phyloP scores from a whole-genome alignment of 2,888 invertebrate genomes.

The Sericinus montela region DNA sequence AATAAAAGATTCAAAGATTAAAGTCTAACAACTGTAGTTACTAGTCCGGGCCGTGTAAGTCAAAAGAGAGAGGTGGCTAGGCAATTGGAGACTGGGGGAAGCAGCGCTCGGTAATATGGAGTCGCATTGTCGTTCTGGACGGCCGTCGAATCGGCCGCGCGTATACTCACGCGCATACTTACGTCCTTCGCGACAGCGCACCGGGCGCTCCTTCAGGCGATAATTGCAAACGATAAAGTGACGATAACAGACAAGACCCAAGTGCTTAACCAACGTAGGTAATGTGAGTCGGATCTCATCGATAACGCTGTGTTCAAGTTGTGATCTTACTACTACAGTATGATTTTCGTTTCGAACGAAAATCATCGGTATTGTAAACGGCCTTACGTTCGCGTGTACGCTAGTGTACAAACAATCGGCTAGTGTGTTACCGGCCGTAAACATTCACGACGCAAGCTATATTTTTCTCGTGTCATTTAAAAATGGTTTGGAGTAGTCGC shows the following conservation, averaged over 20 bases:
- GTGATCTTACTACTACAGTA: conserved; percentile 15
- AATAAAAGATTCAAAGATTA: conserved; percentile 5
- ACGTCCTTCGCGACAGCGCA: conserved; percentile 20
- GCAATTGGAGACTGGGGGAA: conserved; percentile 58
- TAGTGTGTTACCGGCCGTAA: conserved; percentile 5
- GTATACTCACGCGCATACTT: conserved; percentile 50
- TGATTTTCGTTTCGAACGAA: conserved; percentile 5
- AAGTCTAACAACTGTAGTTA: conserved; percentile 9
- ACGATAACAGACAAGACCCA: conserved; percentile 29
- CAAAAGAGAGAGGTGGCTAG: conserved; percentile 77
- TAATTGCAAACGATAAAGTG: conserved; percentile 23
- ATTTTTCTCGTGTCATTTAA: conserved; percentile 21
- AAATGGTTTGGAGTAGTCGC: conserved; percentile 4
- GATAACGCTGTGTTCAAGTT: conserved; percentile 29
- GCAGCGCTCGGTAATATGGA: conserved; percentile 49
- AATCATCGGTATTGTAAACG: conserved; percentile 14
- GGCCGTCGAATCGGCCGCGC: conserved; percentile 69
- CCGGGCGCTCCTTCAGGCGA: conserved; percentile 20
- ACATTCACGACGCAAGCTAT: conserved; percentile 8
- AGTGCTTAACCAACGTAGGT: conserved; percentile 42
- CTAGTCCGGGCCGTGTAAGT: conserved; percentile 38
- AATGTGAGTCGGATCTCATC: conserved; percentile 40
- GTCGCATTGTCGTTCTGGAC: conserved; percentile 71
- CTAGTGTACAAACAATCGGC: conserved; percentile 12
- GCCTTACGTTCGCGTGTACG: neutral